Evolutionary conservation across 1,140 invertebrate species (phyloP), one percentile per base, ranked within the genome.

Genomic region (Cheumatopsyche charites): DNA sequence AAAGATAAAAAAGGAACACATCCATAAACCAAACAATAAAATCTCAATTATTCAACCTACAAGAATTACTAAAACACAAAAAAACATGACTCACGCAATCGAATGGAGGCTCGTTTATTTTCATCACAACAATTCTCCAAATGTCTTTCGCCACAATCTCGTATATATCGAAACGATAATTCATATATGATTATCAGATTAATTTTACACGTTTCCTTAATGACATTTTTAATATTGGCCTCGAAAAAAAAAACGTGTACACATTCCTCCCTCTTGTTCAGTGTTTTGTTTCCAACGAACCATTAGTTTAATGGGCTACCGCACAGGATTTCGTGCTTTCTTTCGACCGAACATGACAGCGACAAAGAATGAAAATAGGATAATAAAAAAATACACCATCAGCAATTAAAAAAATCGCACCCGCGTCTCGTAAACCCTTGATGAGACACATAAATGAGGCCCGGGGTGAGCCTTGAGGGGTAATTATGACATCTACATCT

Each of bases 351-450:
- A 75, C 45, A 75, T 75, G 74, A 75, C 74, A 75, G 74, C 74
- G 52, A 71, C 74, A 68, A 68, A 71, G 68, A 75, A 75, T 75
- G 68, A 69, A 75, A 75, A 75, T 75, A 75, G 69, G 45, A 75
- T 75, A 75, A 68, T 68, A 75, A 75, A 74, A 75, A 75, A 55
- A 55, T 12, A 58, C 12, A 25, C 55, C 63, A 75, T 67, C 52
- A 73, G 74, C 74, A 75, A 75, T 75, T 75, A 75, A 75, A 75
- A 75, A 75, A 75, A 75, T 75, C 71, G 74, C 73, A 75, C 74
- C 74, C 71, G 74, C 74, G 73, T 71, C 74, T 75, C 74, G 68
- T 75, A 75, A 75, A 75, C 71, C 71, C 71, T 75, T 73, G 71
- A 75, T 73, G 74, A 73, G 74, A 75, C 74, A 75, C 67, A 73